Conservation (phyloP, 2,797 vertebrate genomes). For the Zenarchopterus dispar region DNA sequence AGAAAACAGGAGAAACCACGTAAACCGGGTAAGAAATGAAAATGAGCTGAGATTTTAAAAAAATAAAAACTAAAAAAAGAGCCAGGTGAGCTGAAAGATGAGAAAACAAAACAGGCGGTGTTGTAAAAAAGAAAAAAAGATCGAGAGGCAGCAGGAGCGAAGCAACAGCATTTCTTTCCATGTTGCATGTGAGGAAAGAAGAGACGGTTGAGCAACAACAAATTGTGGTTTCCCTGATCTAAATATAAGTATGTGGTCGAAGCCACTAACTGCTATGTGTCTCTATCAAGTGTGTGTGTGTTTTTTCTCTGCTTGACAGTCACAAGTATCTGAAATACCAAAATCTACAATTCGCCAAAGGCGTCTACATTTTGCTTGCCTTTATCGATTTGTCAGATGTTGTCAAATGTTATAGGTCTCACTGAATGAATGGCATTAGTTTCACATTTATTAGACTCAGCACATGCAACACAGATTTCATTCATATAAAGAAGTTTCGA, state of each 20-base stretch:
- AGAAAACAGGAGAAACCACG: constrained; percentile 24
- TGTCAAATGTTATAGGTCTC: background rate
- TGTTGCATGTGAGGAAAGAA: constrained; percentile 56
- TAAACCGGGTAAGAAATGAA: constrained; percentile 21
- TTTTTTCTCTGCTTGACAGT: constrained; percentile 26
- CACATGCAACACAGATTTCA: too few species aligned
- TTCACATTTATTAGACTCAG: too few species aligned
- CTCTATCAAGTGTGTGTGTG: constrained; percentile 25
- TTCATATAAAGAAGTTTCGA: too few species aligned
- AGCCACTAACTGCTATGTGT: constrained; percentile 70
- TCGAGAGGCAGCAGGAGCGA: constrained; percentile 36
- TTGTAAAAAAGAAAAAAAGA: constrained; percentile 39
- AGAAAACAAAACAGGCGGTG: constrained; percentile 54
- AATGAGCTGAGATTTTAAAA: constrained; percentile 15
- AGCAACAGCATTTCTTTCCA: constrained; percentile 61
- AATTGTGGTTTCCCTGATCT: constrained; percentile 79
- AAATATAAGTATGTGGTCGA: constrained; percentile 78
- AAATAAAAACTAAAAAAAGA: constrained; percentile 25
- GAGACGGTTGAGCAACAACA: constrained; percentile 73
- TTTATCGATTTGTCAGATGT: background rate
- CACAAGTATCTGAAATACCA: constrained; percentile 29
- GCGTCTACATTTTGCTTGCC: background rate
- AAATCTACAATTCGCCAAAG: constrained; percentile 1
- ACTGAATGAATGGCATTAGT: too few species aligned
- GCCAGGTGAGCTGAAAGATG: constrained; percentile 47